Conservation (phyloP, 2,888 invertebrate genomes). For the Nezara viridula region DNA sequence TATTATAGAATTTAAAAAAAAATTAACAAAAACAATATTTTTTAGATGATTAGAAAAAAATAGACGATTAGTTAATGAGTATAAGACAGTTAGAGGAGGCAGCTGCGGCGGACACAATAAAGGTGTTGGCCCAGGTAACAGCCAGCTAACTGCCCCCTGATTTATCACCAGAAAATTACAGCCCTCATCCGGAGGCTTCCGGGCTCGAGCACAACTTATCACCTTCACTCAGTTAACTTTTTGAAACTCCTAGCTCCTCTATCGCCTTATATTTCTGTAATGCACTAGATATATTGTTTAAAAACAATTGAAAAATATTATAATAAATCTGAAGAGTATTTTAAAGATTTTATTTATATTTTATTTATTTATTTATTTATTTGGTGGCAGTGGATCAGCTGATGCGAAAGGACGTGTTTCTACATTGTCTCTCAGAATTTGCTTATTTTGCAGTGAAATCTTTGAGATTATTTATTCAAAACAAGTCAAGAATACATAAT, state of each 20-base stretch:
- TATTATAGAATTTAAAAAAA: not conserved
- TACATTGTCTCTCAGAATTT: too few relatives aligned
- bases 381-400: too few relatives aligned
- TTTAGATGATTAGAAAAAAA: not conserved
- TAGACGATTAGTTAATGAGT: not conserved
- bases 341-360: too few relatives aligned
- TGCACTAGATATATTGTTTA: not conserved
- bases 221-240: not conserved
- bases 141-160: constrained; percentile 4
- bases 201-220: not conserved
- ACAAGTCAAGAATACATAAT: too few relatives aligned
- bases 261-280: not conserved
- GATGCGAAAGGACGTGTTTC: too few relatives aligned
- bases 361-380: too few relatives aligned
- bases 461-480: too few relatives aligned
- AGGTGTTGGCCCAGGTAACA: constrained; percentile 30
- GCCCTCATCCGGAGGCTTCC: constrained; percentile 27
- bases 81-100: not conserved
- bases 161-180: constrained; percentile 48
- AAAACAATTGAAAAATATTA: too few relatives aligned
- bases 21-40: not conserved
- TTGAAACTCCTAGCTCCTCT: not conserved
- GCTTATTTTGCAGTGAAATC: too few relatives aligned
- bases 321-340: too few relatives aligned
- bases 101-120: constrained; percentile 21